Base-by-base conservation (phyloP, 2,797 vertebrate species). In the Molossus alvarezi region DNA sequence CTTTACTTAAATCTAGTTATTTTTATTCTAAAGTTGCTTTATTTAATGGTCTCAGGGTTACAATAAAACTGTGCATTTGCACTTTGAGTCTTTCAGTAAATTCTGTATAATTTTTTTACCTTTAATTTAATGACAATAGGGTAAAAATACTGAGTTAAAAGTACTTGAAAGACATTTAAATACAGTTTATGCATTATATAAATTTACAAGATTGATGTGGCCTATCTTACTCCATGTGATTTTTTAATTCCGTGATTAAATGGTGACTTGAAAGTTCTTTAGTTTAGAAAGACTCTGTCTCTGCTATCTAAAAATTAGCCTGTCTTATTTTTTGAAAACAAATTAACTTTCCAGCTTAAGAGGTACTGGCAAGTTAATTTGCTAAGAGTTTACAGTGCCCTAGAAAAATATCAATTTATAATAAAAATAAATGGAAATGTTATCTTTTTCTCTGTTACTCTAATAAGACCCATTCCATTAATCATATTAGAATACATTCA, bases 221-320 rank as follows among this genome's bases (percentile, higher is more conserved):
- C 21, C 8, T 71, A 18, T 67, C n/a, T 69, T 91, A 4, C 3
- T 94, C 25, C 21, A 25, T 71, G 60, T 77, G 1, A 75, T 92
- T 60, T 82, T 94, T 93, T 72, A 72, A 87, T 58, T 79, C 27
- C 60, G 12, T 60, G 27, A 69, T 21, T 83, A 86, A 94, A 88
- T 20, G 17, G 51, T 90, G 48, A 73, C 58, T 94, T 94, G 18
- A 64, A 96, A 93, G 27, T 85, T 79, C 0, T n/a, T 87, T 53
- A 83, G 15, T 91, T 93, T 91, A 60, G 18, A 88, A 88, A 15
- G 15, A 67, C 4, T 4, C 12, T 65, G 17, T 57, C 13, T 95
- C 20, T 73, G 18, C 10, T 75, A 89, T 25, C 51, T 91, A 88
- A 95, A 96, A 55, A 41, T 51, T 55, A 96, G 14, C 20, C 21